These are phyloP conservation scores for Pentalonia nigronervosa DNA, from an alignment of 1,140 invertebrate genomes.

Conservation along the genomic window DNA sequence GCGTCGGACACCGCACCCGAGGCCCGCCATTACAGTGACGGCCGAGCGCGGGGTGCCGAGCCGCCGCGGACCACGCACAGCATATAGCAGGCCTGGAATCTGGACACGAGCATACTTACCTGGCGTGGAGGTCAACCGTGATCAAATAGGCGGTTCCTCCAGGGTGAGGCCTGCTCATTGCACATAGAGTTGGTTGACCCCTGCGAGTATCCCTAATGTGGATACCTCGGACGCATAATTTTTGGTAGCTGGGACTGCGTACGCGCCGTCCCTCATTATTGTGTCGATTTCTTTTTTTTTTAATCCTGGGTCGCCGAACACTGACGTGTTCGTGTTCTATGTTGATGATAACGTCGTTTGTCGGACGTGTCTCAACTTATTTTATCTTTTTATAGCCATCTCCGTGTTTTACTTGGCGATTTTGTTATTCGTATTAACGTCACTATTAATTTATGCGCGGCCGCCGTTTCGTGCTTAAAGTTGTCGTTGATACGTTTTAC, in stretches of 20 bases:
- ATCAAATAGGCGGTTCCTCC: slow-evolving; percentile 74
- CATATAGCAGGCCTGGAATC: not conserved
- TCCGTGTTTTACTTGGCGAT: too few species aligned
- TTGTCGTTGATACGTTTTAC: too few species aligned
- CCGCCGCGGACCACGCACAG: not conserved
- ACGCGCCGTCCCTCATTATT: slow-evolving; percentile 61
- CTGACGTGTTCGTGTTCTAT: too few species aligned
- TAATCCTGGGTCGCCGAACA: too few species aligned
- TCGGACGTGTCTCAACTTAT: too few species aligned
- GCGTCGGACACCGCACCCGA: not conserved
- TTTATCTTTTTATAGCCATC: too few species aligned
- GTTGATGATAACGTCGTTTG: too few species aligned
- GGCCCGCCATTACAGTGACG: not conserved
- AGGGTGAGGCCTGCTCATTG: slow-evolving; percentile 76
- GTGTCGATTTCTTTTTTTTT: too few species aligned
- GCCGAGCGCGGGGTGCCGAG: not conserved
- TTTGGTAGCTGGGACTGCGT: slow-evolving; percentile 72
- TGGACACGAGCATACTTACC: slow-evolving; percentile 68
- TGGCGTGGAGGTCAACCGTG: slow-evolving; percentile 72
- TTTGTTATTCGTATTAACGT: too few species aligned
- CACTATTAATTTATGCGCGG: too few species aligned
- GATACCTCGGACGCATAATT: slow-evolving; percentile 75
- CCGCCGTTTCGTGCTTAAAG: too few species aligned
- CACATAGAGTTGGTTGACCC: slow-evolving; percentile 75
- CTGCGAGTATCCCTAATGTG: slow-evolving; percentile 77